Base-by-base conservation (phyloP, 2,113 vertebrate genomes). In the Sterrhoptilus dennistouni region DNA sequence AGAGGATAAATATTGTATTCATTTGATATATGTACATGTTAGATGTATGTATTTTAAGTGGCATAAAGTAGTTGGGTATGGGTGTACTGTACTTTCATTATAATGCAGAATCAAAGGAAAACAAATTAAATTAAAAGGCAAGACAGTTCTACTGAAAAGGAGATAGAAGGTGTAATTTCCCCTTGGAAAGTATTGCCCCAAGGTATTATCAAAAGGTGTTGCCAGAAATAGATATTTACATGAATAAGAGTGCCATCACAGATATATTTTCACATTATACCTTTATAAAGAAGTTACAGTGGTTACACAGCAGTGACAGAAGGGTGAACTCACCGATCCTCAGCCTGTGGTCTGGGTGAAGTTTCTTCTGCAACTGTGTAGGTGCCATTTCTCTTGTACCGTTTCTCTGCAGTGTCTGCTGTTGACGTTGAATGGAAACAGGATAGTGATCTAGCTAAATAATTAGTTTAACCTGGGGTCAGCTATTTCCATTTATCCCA, bases 71-170 rank as follows among this genome's bases (percentile, higher is more conserved):
- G 31, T 84, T 49, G 21, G 23, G 4, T 66, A 70, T 57, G 65
- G 7, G 35, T 83, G 29, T 90, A 36, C 44, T 81, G 53, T 40
- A 54, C 29, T 50, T 72, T 71, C 27, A 44, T 78, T 90, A 54
- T 47, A 83, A 78, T 78, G 61, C 52, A 60, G 52, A 81, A 78
- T 27, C 36, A 66, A 90, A 72, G 36, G 54, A 79, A 87, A 90
- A 36, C 14, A 33, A 66, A 81, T 95, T 85, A 91, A 92, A 92
- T 78, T 76, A 88, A 90, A 89, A 95, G 50, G 38, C 50, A 91
- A 87, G 82, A 66, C 33, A 47, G 63, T 94, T 88, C 23, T 66
- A 63, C 35, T 57, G 47, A 52, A 78, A 77, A 90, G 47, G 52
- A 86, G 15, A 83, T 42, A 63, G 16, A 61, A 91, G 40, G n/a